phyloP scores from a whole-genome alignment of 1,140 invertebrate species.

The Diplogasteroides magnus region DNA sequence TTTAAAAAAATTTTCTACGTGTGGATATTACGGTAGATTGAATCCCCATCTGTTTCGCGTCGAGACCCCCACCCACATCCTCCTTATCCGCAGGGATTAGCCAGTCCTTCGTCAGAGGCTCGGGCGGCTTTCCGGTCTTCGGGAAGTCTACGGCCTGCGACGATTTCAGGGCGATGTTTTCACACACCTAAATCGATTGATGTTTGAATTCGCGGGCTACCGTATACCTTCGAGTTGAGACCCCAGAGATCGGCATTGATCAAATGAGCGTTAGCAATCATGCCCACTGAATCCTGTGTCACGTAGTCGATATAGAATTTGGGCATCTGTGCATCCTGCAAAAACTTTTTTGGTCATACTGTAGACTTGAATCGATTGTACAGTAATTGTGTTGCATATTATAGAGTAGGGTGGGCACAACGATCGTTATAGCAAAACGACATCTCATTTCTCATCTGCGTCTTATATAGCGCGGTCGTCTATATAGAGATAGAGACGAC shows the following conservation, averaged over 20 bases:
- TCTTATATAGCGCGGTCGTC: too few species aligned
- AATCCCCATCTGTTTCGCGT: background rate
- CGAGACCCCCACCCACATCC: background rate
- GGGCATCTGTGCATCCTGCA: slow-evolving; percentile 23
- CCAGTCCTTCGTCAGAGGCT: too few species aligned
- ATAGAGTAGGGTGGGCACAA: too few species aligned
- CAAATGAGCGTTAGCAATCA: slow-evolving; percentile 38
- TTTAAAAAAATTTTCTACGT: background rate
- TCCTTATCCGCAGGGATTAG: too few species aligned
- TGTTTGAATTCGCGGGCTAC: too few species aligned
- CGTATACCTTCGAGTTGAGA: background rate
- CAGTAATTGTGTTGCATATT: background rate
- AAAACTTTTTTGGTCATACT: too few species aligned
- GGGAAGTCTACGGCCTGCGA: background rate
- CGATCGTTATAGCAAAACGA: too few species aligned
- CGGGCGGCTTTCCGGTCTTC: background rate
- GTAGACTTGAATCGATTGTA: too few species aligned
- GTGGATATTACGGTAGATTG: background rate
- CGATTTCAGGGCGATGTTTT: background rate
- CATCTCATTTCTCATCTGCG: too few species aligned
- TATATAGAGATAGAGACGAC: too few species aligned
- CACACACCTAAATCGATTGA: too few species aligned
- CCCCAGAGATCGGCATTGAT: slow-evolving; percentile 30
- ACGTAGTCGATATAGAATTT: slow-evolving; percentile 37
- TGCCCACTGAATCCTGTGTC: slow-evolving; percentile 37